Evolutionary conservation across 2,797 vertebrate species (phyloP).

Genomic region (Galagoides demidoff): DNA sequence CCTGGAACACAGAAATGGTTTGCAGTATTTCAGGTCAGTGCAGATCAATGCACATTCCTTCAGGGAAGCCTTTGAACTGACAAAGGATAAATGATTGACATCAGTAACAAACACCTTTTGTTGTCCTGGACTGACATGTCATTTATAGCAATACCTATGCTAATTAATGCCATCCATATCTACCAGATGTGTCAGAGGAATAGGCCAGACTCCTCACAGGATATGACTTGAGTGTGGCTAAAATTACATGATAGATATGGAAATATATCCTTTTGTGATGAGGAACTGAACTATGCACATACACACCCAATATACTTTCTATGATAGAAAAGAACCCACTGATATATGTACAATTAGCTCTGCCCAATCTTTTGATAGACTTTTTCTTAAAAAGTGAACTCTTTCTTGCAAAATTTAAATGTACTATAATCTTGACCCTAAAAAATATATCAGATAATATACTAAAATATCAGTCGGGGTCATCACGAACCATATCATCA

Average conservation of each 20-base stretch:
- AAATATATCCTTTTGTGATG: conserved; percentile 63
- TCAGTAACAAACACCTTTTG: conserved; percentile 82
- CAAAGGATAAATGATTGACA: conserved; percentile 84
- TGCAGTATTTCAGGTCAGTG: conserved; percentile 84
- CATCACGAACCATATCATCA: neutral
- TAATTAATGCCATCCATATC: conserved; percentile 84
- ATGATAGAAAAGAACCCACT: neutral
- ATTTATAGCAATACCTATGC: conserved; percentile 79
- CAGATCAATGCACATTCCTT: conserved; percentile 86
- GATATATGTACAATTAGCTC: neutral
- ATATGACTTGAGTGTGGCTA: conserved; percentile 44
- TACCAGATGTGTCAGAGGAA: conserved; percentile 80
- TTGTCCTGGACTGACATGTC: conserved; percentile 73
- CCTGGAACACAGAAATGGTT: conserved; percentile 81
- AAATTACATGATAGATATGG: conserved; percentile 56
- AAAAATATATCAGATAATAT: neutral
- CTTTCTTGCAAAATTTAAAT: neutral
- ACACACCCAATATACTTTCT: neutral
- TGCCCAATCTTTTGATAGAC: neutral
- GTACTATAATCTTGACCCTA: neutral
- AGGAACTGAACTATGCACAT: neutral
- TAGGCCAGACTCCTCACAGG: conserved; percentile 66
- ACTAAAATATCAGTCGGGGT: neutral
- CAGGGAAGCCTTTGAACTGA: conserved; percentile 83
- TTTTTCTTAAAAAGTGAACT: neutral